Evolutionary conservation across 2,797 vertebrate species (phyloP).

Genomic region (Meda fulgida): DNA sequence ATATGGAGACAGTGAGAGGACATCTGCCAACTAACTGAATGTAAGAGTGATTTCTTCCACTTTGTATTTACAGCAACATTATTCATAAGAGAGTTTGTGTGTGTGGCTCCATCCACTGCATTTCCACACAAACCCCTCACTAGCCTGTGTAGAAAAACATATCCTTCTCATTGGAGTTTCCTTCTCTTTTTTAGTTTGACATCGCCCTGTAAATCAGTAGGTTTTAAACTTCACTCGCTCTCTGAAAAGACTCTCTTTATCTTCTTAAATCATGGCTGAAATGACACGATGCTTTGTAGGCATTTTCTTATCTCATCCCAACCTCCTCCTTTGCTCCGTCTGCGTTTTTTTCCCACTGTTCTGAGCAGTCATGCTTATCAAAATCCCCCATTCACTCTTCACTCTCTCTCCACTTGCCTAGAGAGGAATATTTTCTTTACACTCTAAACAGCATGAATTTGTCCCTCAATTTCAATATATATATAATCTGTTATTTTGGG

Average conservation of each 20-base stretch:
- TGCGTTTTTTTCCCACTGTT: constrained; percentile 20
- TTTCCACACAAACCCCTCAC: not conserved
- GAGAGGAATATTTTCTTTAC: not conserved
- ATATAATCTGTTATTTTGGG: not conserved
- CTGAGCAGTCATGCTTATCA: constrained; percentile 30
- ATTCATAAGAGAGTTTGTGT: not conserved
- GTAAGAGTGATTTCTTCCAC: not conserved
- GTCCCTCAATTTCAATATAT: constrained; percentile 1
- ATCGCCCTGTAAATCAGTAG: not conserved
- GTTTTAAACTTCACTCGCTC: not conserved
- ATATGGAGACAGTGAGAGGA: constrained; percentile 7
- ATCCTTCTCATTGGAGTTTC: not conserved
- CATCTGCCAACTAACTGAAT: not conserved
- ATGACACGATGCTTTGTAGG: constrained; percentile 18
- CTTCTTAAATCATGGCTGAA: not conserved
- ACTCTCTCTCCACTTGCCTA: not conserved
- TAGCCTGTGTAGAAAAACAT: not conserved
- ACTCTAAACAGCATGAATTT: not conserved
- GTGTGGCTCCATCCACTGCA: not conserved
- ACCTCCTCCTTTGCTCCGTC: constrained; percentile 4
- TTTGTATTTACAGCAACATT: constrained; percentile 6
- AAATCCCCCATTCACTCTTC: constrained; percentile 36
- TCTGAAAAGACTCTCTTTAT: not conserved
- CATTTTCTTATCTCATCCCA: constrained; percentile 32
- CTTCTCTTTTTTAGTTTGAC: not conserved